Conservation (phyloP, 2,888 invertebrate genomes). For the Nephrotoma flavescens region DNA sequence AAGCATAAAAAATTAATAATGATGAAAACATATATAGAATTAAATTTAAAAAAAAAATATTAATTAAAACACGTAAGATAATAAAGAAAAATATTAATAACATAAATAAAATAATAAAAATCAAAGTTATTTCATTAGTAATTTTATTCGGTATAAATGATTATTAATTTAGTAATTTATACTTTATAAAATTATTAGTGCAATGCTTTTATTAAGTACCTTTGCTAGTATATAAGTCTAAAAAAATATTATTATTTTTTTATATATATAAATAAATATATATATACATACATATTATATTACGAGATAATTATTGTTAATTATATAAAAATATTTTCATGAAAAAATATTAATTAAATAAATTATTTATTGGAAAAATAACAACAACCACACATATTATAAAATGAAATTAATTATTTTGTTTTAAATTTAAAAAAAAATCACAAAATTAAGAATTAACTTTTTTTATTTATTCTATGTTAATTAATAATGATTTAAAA, state of each 20-base stretch:
- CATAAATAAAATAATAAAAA: neutral
- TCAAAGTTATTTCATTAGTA: neutral
- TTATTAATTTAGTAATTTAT: neutral
- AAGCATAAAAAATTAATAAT: neutral
- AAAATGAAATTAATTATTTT: neutral
- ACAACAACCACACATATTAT: neutral
- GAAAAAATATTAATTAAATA: neutral
- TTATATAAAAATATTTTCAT: neutral
- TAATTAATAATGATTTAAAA: neutral
- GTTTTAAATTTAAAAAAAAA: neutral
- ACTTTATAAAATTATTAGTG: neutral
- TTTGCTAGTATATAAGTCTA: slow-evolving; percentile 1
- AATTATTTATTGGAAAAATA: neutral
- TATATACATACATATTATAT: neutral
- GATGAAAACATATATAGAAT: neutral
- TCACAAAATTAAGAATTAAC: neutral
- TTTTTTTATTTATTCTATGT: neutral
- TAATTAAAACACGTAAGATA: neutral
- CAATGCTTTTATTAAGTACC: slow-evolving; percentile 2
- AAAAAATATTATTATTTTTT: neutral
- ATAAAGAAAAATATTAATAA: neutral
- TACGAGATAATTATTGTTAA: neutral
- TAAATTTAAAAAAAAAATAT: neutral
- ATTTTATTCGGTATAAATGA: neutral
- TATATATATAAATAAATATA: neutral